phyloP scores from a whole-genome alignment of 2,888 invertebrate genomes.

The Trichogramma dendrolimi region DNA sequence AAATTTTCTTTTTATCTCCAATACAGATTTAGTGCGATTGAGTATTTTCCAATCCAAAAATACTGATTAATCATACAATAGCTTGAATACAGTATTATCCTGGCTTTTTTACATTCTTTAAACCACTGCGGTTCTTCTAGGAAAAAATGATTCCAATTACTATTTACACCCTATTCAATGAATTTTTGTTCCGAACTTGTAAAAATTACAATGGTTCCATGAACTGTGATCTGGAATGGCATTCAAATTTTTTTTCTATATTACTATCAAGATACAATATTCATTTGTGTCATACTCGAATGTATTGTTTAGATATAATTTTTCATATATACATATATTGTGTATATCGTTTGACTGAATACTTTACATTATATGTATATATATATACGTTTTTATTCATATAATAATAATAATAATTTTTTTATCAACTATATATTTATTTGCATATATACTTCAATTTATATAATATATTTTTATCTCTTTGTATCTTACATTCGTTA shows the following conservation, averaged over 20 bases:
- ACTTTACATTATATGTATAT: slow-evolving; percentile 32
- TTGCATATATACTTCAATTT: slow-evolving; percentile 32
- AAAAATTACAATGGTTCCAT: slow-evolving; percentile 18
- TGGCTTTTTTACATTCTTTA: too few species aligned
- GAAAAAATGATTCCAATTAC: too few species aligned
- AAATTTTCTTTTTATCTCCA: too few species aligned
- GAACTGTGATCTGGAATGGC: slow-evolving; percentile 40
- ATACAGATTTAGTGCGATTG: too few species aligned
- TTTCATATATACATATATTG: slow-evolving; percentile 27
- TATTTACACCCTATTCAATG: too few species aligned
- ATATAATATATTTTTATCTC: slow-evolving; percentile 31
- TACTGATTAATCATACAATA: too few species aligned
- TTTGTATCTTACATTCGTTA: slow-evolving; percentile 39
- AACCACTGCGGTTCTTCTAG: too few species aligned
- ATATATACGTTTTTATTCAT: slow-evolving; percentile 29
- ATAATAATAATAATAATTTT: slow-evolving; percentile 15
- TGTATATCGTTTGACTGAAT: slow-evolving; percentile 26
- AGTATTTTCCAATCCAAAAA: too few species aligned
- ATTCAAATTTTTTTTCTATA: slow-evolving; percentile 35
- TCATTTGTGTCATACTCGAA: slow-evolving; percentile 35
- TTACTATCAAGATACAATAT: slow-evolving; percentile 30
- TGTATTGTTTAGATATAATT: slow-evolving; percentile 33
- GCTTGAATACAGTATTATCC: too few species aligned
- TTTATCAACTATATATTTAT: slow-evolving; percentile 35
- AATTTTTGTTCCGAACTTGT: too few species aligned